Evolutionary conservation across 1,140 invertebrate genomes (phyloP), one percentile per base, ranked within the genome.

Genomic region (Asobara japonica): DNA sequence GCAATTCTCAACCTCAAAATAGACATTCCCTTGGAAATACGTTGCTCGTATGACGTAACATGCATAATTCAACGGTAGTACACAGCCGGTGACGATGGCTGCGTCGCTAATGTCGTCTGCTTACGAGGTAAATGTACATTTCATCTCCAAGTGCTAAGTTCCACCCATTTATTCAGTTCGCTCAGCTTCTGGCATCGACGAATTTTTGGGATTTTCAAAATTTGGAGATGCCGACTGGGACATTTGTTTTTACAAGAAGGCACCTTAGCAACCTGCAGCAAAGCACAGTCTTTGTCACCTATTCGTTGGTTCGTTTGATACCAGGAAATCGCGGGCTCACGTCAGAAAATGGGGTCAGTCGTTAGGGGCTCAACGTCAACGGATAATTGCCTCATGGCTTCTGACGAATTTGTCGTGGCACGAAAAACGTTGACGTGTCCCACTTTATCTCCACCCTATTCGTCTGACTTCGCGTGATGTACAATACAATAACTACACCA

Each of bases 51-150:
- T 65, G 65, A 79, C 74, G 65, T 61, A 65, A 56, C 74, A 79
- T 80, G 74, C 78, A 79, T 80, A 78, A 80, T 80, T 80, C 79
- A 79, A 72, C 65, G 67, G 77, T 72, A 16, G 68, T 65, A 69
- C 74, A 68, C 74, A 70, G 72, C 72, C 72, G 77, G 78, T 78
- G 74, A 65, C 64, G 48, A 25, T 22, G 22, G 51, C 51, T 56
- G 51, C 25, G 18, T 45, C 41, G 18, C 41, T 56, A 56, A 25
- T 20, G 20, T 22, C 8, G 51, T 10, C 6, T 56, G 18, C 51
- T 25, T 18, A 13, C 20, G 18, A 25, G 22, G 51, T 56, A 56
- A 25, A 27, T 20, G 51, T 56, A 56, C 51, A 56, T 56, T 56
- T 56, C 51, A 20, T 22, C 22, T 56, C 18, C 51, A 8, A 22